phyloP scores from a whole-genome alignment of 2,888 invertebrate genomes.

The Chalcis sispes region DNA sequence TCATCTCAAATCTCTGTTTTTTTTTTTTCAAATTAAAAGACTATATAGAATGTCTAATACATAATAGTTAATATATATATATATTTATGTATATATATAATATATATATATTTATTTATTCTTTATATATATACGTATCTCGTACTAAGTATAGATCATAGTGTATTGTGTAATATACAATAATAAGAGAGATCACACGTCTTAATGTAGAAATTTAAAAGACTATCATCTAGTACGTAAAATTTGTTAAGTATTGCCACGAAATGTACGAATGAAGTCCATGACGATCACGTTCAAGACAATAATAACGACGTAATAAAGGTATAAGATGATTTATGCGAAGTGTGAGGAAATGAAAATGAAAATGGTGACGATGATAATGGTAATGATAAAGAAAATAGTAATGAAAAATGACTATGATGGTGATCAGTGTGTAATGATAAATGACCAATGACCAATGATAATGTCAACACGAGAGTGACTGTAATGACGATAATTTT shows the following conservation, averaged over 20 bases:
- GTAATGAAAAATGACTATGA: conserved; percentile 52
- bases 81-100: conserved; percentile 58
- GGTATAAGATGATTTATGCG: conserved; percentile 41
- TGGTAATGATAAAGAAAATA: conserved; percentile 22
- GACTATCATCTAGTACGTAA: conserved; percentile 75
- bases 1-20: conserved; percentile 73
- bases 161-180: conserved; percentile 71
- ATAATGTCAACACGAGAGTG: conserved; percentile 39
- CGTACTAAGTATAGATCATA: conserved; percentile 71
- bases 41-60: conserved; percentile 68
- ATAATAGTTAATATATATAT: conserved; percentile 66
- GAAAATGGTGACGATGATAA: conserved; percentile 57
- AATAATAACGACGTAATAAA: conserved; percentile 53
- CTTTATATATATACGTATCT: conserved; percentile 67
- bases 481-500: conserved; percentile 46
- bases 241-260: conserved; percentile 73
- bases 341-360: conserved; percentile 42
- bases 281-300: conserved; percentile 57
- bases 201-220: conserved; percentile 76
- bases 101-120: conserved; percentile 61
- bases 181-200: conserved; percentile 77
- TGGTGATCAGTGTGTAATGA: conserved; percentile 61
- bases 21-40: conserved; percentile 60
- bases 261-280: conserved; percentile 67
- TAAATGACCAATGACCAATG: conserved; percentile 33